phyloP scores from a whole-genome alignment of 1,140 invertebrate species.

The Panagrolaimus sp. region DNA sequence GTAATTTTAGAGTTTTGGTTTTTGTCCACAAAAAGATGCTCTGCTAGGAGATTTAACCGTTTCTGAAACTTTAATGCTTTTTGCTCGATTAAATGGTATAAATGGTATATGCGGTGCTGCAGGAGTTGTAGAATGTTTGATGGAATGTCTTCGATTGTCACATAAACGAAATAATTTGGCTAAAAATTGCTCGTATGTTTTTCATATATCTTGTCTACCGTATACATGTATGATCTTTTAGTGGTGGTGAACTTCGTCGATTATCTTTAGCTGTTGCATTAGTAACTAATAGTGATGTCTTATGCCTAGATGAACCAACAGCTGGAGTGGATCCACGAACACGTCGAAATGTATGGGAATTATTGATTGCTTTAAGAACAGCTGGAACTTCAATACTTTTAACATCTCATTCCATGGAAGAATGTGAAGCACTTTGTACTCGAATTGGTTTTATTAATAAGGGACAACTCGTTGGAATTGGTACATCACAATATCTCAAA shows the following conservation, averaged over 20 bases:
- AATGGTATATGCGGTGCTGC: background rate
- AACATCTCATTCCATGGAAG: slow-evolving; percentile 15
- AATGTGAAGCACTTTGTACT: slow-evolving; percentile 8
- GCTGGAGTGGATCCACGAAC: slow-evolving; percentile 64
- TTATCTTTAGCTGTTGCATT: background rate
- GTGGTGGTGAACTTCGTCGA: slow-evolving; percentile 47
- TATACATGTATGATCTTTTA: slow-evolving; percentile 28
- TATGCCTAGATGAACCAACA: slow-evolving; percentile 62
- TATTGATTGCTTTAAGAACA: slow-evolving; percentile 41
- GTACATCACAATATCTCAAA: slow-evolving; percentile 3
- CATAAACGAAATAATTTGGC: background rate
- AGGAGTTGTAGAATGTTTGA: background rate
- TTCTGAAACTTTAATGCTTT: background rate
- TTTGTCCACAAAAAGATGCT: slow-evolving; percentile 6
- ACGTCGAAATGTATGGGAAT: slow-evolving; percentile 62
- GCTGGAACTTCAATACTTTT: background rate
- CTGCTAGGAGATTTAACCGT: background rate
- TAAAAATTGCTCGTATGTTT: background rate
- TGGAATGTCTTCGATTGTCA: background rate
- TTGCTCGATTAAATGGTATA: slow-evolving; percentile 1
- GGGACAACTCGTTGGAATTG: background rate
- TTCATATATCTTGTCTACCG: background rate
- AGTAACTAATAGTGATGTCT: background rate
- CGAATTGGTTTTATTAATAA: background rate
- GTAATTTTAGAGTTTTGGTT: background rate